These are phyloP conservation scores for Siphamia tubifer DNA, from an alignment of 2,113 vertebrate genomes.

Conservation along the genomic window DNA sequence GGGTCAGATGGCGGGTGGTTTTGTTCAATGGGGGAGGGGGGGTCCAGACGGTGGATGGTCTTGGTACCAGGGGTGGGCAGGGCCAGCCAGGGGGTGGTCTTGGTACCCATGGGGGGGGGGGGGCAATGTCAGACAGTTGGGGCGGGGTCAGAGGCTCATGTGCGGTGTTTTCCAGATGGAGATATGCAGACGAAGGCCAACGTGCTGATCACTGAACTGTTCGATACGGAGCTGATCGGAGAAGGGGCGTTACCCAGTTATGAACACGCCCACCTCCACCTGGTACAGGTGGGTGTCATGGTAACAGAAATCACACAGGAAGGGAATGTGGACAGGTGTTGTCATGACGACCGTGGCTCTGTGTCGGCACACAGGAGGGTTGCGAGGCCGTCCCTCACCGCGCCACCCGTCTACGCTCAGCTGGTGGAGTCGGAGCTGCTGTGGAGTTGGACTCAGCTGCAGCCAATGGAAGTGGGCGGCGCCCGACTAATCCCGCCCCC, in stretches of 20 bases:
- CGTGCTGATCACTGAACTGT: constrained; percentile 92
- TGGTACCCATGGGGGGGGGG: too few relatives aligned
- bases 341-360: too few relatives aligned
- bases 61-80: too few relatives aligned
- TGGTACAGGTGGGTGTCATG: constrained; percentile 84
- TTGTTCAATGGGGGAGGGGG: too few relatives aligned
- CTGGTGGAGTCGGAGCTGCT: constrained; percentile 91
- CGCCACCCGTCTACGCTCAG: constrained; percentile 89
- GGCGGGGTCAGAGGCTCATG: too few relatives aligned
- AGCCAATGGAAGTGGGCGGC: constrained; percentile 79
- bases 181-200: constrained; percentile 92
- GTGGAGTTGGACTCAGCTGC: constrained; percentile 94
- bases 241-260: constrained; percentile 96
- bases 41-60: too few relatives aligned
- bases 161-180: constrained; percentile 77
- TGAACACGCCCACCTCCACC: constrained; percentile 90
- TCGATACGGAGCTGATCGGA: constrained; percentile 97
- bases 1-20: too few relatives aligned
- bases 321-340: background rate
- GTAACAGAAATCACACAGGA: background rate
- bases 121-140: too few relatives aligned
- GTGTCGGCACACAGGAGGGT: constrained; percentile 82
- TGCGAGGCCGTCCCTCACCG: constrained; percentile 95
- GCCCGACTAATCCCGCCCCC: constrained; percentile 79
- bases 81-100: too few relatives aligned